Base-by-base conservation (phyloP, 1,140 invertebrate species). In the Rhopalosiphum maidis region DNA sequence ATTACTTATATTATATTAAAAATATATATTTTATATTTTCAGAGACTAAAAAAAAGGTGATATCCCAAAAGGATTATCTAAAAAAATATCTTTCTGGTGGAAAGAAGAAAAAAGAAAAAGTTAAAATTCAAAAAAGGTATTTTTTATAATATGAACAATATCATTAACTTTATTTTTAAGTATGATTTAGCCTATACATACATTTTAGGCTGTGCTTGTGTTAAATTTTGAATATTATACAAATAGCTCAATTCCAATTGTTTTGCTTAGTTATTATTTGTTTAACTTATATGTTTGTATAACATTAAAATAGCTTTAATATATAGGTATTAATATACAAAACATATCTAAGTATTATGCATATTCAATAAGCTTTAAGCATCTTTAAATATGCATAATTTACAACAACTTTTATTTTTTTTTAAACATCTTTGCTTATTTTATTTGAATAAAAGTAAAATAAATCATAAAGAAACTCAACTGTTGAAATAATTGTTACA, bases 21-120 rank as follows among this genome's bases (percentile, higher is more conserved):
- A 30, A 15, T 9, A 43, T 86, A 18, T 46, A 87, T 35, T 48
- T 43, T 86, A 46, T 89, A 82, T 83, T 91, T 93, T 90, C 60
- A 90, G 93, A 55, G 2, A 6, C 43, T 37, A 90, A 89, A 35
- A 90, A 82, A 46, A 94, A 93, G 35, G 35, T 46, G 0, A 55
- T 93, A 30, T 77, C 82, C 8, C 97, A 98, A 94, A 98, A 98
- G 94, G 97, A 97, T 94, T 98, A 98, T 95, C 96, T 98, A 85
- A 98, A 98, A 95, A 94, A 94, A 91, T 95, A 94, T 94, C 93
- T 95, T 25, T 94, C 94, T 15, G 77, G 89, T 5, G 85, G 86
- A 22, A 94, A 94, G 77, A 94, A 94, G 43, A 94, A 94, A 93
- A 94, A 94, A 83, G 94, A 94, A 54, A 94, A 94, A 48, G 54